Base-by-base conservation (phyloP, 2,113 vertebrate species). In the Xiphias gladius region DNA sequence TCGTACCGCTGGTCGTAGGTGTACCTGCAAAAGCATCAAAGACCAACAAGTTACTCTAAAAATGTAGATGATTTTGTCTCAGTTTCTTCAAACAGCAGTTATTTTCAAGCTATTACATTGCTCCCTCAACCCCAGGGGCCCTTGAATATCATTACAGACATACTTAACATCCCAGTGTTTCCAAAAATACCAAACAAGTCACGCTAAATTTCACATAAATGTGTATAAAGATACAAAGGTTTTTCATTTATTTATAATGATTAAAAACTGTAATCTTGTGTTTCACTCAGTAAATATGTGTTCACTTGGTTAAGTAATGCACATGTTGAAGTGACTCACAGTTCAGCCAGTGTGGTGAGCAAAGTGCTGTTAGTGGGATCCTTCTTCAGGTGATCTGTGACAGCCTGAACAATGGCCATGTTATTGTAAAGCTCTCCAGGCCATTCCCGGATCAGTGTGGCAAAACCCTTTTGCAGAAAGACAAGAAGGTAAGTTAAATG, bases 361-460 rank as follows among this genome's bases (percentile, higher is more conserved):
- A 99, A 91, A 9, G 95, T 97, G 80, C 96, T 94, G 87, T 99
- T 99, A 65, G 94, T 96, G 54, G 96, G 96, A 62, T 99, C 97
- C 86, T 93, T 97, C 95, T 97, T 98, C 85, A 99, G 94, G 89
- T 97, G 97, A 88, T 97, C 97, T 1, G 89, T 96, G 80, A 99
- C 97, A 4, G 98, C 96, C 76, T 99, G 97, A 83, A 99, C 97
- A 22, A 99, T 96, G 76, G 97, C 96, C 80, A 97, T 96, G 92
- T 98, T 99, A 83, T 99, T 99, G 87, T 99, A 99, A 37, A 99
- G 96, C 90, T 99, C 96, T 92, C 99, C 99, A 0, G 99, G 99
- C 99, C 99, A 99, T 79, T 99, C 97, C 52, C 96, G 96, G 92
- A 99, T 96, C 85, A 99, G 92, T 4, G 94, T 97, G 89, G 98